These are phyloP conservation scores for Elysia crispata DNA, from an alignment of 2,888 invertebrate species.

Conservation along the genomic window DNA sequence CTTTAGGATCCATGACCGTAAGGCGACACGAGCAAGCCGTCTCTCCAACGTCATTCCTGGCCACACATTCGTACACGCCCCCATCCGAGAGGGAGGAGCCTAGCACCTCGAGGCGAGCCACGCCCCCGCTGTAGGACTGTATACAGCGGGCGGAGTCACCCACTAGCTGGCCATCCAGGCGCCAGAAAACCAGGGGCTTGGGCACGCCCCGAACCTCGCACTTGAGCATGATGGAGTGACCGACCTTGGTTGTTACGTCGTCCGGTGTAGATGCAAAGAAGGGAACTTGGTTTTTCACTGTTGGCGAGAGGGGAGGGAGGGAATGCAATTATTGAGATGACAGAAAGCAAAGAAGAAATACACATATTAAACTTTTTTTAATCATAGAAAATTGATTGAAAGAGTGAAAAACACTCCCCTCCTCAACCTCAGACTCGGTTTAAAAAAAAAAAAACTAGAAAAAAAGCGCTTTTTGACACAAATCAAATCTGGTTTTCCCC, in stretches of 20 bases:
- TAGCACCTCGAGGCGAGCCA: constrained; percentile 63
- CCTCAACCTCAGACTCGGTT: too few species aligned
- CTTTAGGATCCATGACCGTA: too few species aligned
- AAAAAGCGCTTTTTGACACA: too few species aligned
- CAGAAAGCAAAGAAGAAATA: too few species aligned
- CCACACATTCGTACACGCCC: constrained; percentile 68
- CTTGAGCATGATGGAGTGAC: constrained; percentile 58
- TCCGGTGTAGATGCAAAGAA: constrained; percentile 54
- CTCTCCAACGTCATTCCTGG: constrained; percentile 62
- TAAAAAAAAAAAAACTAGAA: too few species aligned
- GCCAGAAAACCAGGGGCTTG: constrained; percentile 65
- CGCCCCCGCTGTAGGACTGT: constrained; percentile 61
- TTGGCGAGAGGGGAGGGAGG: too few species aligned
- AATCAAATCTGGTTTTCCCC: too few species aligned
- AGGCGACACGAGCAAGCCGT: constrained; percentile 57
- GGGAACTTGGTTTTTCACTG: constrained; percentile 60
- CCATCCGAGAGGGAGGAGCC: constrained; percentile 60
- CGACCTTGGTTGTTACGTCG: constrained; percentile 54
- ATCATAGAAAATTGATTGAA: too few species aligned
- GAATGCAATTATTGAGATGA: too few species aligned
- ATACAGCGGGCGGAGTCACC: constrained; percentile 61
- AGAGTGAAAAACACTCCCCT: too few species aligned
- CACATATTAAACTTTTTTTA: too few species aligned
- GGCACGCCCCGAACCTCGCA: constrained; percentile 65
- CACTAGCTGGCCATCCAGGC: constrained; percentile 64